Evolutionary conservation across 2,797 vertebrate species (phyloP), one percentile per base, ranked within the genome.

Genomic region (Fundulus diaphanus): DNA sequence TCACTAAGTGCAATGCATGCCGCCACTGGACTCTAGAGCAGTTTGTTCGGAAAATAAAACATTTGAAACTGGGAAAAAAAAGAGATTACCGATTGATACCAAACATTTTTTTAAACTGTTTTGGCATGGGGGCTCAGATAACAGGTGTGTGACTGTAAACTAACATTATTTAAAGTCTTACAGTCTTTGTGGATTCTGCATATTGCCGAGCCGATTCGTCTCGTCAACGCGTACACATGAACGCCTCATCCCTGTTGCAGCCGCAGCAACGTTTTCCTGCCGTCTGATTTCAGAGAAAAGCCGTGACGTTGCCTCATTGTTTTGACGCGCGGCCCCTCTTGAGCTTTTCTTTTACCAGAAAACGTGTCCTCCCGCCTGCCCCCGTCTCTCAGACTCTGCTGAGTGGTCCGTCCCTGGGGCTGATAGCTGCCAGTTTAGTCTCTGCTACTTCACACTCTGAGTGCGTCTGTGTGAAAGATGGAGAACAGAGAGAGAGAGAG

Each of bases 291-390:
- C 71, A 18, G 76, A 51, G 80, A 71, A 69, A 82, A 75, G 81
- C 74, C 66, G 72, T 63, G 18, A 44, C 69, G 78, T 51, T 86
- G 59, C 66, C 68, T 44, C 44, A 59, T 78, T 86, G 84, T 88
- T 88, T 85, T 89, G 90, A 90, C 79, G 42, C 77, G 86, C 66
- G 9, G 51, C 80, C 24, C 63, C 88, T 81, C 89, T 63, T 24
- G 78, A 87, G 91, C 76, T 79, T 85, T 74, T 51, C 70, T 12
- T 78, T 77, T 22, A 72, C 80, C 51, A 52, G n/a, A 52, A 24
- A 52, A n/a, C 18, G 11, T 31, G 67, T 67, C 57, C 70, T 73
- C 70, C 46, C 40, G 44, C 24, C 18, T 74, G 71, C 76, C 68
- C 52, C 24, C 24, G 24, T 67, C 78, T 81, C 82, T 81, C 81